These are phyloP conservation scores for Rhineura floridana DNA, from an alignment of 2,113 vertebrate species.

Conservation along the genomic window DNA sequence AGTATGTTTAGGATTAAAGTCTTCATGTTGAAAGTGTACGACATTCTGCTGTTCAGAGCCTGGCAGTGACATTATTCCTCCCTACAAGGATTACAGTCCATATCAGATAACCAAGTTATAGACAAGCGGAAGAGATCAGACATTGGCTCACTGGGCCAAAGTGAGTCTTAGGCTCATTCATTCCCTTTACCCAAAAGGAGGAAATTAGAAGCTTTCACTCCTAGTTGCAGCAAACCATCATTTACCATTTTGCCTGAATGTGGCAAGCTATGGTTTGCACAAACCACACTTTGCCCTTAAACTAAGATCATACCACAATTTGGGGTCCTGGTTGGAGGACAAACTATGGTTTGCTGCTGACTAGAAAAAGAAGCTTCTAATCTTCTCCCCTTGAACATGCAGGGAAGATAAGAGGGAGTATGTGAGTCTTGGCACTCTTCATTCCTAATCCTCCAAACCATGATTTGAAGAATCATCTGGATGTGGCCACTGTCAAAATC, in stretches of 20 bases:
- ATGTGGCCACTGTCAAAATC: not conserved
- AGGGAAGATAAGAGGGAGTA: not conserved
- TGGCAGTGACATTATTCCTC: not conserved
- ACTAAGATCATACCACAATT: too few species aligned
- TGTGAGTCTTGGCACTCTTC: not conserved
- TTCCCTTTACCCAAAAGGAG: not conserved
- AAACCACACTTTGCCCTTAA: not conserved
- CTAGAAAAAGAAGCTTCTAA: not conserved
- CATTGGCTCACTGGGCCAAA: not conserved
- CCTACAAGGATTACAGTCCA: not conserved
- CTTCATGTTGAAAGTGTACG: not conserved
- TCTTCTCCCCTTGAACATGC: not conserved
- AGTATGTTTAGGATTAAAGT: not conserved
- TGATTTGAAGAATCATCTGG: too few species aligned
- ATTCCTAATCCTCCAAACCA: too few species aligned
- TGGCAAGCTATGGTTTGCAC: not conserved
- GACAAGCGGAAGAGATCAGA: not conserved
- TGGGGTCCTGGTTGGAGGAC: not conserved
- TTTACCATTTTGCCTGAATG: not conserved
- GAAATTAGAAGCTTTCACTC: not conserved
- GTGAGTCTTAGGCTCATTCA: not conserved
- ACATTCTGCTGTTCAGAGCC: not conserved
- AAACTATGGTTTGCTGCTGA: not conserved
- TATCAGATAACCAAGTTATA: not conserved
- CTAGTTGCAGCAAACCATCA: not conserved